phyloP scores from a whole-genome alignment of 2,797 vertebrate genomes.

The Enteromius thamalakanensis region DNA sequence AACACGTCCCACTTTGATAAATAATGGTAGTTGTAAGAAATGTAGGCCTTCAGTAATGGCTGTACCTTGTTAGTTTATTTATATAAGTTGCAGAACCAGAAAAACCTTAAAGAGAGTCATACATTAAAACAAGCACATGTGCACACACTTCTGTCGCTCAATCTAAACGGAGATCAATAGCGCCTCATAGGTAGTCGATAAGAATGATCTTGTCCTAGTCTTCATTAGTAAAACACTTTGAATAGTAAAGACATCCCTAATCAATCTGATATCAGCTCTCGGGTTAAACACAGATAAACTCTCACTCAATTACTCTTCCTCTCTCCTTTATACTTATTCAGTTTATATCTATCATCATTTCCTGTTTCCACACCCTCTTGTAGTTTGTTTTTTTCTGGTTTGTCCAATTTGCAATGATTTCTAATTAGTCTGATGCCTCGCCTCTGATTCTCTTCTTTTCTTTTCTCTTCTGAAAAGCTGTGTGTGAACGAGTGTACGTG shows the following conservation, averaged over 20 bases:
- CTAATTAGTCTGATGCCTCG: slow-evolving; percentile 9
- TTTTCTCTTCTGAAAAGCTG: slow-evolving; percentile 33
- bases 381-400: slow-evolving; percentile 57
- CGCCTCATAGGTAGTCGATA: slow-evolving; percentile 90
- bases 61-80: not conserved
- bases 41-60: not conserved
- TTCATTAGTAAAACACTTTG: slow-evolving; percentile 98
- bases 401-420: slow-evolving; percentile 54
- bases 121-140: not conserved
- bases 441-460: slow-evolving; percentile 35
- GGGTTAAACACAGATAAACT: slow-evolving; percentile 82
- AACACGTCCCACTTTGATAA: not conserved
- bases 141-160: not conserved
- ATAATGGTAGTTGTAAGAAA: not conserved
- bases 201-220: slow-evolving; percentile 90
- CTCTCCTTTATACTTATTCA: not conserved
- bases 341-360: slow-evolving; percentile 17
- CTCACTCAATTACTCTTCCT: slow-evolving; percentile 64
- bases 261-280: slow-evolving; percentile 83
- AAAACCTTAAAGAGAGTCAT: slow-evolving; percentile 9
- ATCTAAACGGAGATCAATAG: slow-evolving; percentile 81
- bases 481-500: slow-evolving; percentile 56
- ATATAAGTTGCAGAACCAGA: slow-evolving; percentile 2
- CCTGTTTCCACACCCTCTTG: slow-evolving; percentile 37
- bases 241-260: slow-evolving; percentile 93